These are phyloP conservation scores for Smutsia temminckii DNA, from an alignment of 2,797 vertebrate genomes.

Conservation along the genomic window DNA sequence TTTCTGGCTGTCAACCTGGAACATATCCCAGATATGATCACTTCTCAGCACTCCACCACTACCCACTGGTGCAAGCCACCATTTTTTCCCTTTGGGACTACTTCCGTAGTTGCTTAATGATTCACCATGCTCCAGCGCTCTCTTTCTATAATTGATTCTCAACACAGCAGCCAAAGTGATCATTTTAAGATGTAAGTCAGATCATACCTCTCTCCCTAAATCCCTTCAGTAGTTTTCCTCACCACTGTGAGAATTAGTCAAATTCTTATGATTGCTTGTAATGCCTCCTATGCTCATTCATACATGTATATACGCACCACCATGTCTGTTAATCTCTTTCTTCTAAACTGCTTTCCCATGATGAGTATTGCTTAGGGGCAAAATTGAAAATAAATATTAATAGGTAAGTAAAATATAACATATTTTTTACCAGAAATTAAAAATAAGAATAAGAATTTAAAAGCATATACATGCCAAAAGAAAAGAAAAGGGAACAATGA, in stretches of 20 bases:
- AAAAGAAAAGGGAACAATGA: background rate
- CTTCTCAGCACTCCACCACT: background rate
- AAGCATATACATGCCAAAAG: background rate
- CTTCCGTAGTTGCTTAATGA: background rate
- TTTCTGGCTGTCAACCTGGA: background rate
- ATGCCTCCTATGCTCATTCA: background rate
- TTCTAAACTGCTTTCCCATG: background rate
- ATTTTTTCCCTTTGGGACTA: background rate
- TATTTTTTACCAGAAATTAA: background rate
- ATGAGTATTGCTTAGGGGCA: background rate
- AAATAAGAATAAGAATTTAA: conserved; percentile 14
- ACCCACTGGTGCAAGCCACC: background rate
- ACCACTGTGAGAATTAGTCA: background rate
- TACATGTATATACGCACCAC: no score
- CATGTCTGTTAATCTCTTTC: background rate
- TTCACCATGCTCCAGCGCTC: background rate
- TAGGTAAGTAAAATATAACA: no score
- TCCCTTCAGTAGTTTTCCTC: background rate
- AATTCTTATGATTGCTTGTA: background rate
- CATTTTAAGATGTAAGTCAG: background rate
- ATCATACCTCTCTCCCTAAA: background rate
- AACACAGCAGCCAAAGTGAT: background rate
- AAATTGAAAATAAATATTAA: background rate
- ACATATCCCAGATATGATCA: background rate
- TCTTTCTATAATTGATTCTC: background rate